phyloP scores from a whole-genome alignment of 2,888 invertebrate species.

The Diadegma fenestrale region DNA sequence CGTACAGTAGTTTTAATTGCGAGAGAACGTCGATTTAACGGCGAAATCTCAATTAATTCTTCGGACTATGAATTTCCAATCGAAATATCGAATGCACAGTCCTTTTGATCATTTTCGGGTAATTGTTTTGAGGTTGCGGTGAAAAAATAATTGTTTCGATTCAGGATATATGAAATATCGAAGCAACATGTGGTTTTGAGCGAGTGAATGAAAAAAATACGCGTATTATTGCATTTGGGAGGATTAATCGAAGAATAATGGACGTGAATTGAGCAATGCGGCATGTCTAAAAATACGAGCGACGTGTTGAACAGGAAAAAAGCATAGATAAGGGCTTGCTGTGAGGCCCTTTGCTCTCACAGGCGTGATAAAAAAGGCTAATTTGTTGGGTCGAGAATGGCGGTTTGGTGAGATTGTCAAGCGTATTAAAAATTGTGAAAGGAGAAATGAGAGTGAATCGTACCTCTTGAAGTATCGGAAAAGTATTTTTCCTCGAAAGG shows the following conservation, averaged over 20 bases:
- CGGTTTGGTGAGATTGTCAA: neutral
- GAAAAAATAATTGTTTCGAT: neutral
- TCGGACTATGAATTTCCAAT: neutral
- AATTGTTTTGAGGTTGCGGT: neutral
- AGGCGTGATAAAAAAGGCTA: neutral
- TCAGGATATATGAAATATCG: neutral
- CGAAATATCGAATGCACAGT: neutral
- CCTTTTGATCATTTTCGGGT: neutral
- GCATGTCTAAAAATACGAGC: conserved; percentile 48
- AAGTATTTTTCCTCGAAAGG: conserved; percentile 40
- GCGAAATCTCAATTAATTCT: neutral
- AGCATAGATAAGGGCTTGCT: conserved; percentile 68
- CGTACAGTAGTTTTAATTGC: neutral
- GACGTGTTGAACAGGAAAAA: conserved; percentile 45
- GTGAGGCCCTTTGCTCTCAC: conserved; percentile 69
- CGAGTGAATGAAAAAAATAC: conserved; percentile 12
- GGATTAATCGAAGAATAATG: neutral
- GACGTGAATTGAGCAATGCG: conserved; percentile 4
- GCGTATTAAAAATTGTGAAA: neutral
- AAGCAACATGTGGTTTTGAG: conserved; percentile 63
- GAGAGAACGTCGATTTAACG: neutral
- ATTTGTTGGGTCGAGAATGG: neutral
- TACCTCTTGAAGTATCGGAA: conserved; percentile 72
- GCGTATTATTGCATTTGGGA: neutral
- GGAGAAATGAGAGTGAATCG: conserved; percentile 3